Evolutionary conservation across 1,140 invertebrate species (phyloP).

Genomic region (Brachionus rubens): DNA sequence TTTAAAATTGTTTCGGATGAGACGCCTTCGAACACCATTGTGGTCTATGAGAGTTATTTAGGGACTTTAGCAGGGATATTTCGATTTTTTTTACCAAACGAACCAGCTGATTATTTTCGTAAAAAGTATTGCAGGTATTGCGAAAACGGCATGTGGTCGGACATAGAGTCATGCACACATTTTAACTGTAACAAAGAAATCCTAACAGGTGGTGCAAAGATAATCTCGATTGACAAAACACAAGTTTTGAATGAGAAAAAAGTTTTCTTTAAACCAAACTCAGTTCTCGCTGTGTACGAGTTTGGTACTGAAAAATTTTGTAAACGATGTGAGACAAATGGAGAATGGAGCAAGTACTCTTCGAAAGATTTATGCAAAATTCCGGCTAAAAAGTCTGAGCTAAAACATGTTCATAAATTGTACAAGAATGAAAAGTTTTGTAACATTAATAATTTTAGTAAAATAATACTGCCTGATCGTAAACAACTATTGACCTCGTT

Average conservation of each 20-base stretch:
- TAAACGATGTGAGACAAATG: conserved; percentile 27
- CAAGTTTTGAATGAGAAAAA: neutral
- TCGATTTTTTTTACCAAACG: too few species aligned
- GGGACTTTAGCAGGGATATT: neutral
- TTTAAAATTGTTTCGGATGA: neutral
- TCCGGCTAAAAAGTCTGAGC: neutral
- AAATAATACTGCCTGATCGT: neutral
- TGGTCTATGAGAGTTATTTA: conserved; percentile 38
- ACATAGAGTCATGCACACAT: conserved; percentile 22
- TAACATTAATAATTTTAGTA: conserved; percentile 1
- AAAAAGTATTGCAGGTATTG: conserved; percentile 39
- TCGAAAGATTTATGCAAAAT: conserved; percentile 12
- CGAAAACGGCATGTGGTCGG: conserved; percentile 30
- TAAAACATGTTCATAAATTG: neutral
- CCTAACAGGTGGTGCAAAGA: conserved; percentile 1
- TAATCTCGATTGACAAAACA: neutral
- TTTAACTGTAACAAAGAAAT: conserved; percentile 19
- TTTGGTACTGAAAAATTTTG: conserved; percentile 36
- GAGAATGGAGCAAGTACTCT: conserved; percentile 41
- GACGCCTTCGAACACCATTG: neutral
- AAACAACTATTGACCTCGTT: neutral
- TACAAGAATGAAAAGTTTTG: conserved; percentile 25
- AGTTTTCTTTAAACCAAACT: neutral
- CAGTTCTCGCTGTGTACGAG: conserved; percentile 26
- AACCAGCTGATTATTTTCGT: neutral